Conservation (phyloP, 1,140 invertebrate genomes). For the Pogonomyrmex barbatus region DNA sequence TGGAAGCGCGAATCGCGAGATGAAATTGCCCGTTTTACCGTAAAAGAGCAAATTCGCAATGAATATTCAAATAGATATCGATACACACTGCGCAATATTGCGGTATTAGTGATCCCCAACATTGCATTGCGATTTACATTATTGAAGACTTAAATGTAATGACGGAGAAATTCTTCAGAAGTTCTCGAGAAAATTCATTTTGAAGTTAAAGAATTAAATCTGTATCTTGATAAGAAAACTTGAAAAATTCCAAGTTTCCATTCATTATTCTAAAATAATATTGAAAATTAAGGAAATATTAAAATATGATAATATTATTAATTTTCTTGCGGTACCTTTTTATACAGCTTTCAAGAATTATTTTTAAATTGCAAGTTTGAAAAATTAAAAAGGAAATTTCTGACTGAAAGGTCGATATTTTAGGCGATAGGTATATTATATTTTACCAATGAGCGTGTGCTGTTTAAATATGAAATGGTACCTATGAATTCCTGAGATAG, state of each 20-base stretch:
- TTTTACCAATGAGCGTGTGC: background rate
- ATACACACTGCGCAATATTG: background rate
- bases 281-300: background rate
- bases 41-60: constrained; percentile 7
- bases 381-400: background rate
- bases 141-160: background rate
- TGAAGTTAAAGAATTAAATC: background rate
- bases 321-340: background rate
- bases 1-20: constrained; percentile 24
- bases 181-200: background rate
- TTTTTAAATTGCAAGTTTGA: background rate
- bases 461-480: background rate
- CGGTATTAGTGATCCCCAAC: background rate
- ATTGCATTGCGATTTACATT: background rate
- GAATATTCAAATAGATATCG: constrained; percentile 14
- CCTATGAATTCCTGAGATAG: too few species aligned
- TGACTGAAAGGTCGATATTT: background rate
- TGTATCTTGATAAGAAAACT: background rate
- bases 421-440: background rate
- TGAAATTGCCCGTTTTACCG: constrained; percentile 2
- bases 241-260: background rate
- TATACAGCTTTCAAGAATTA: background rate
- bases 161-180: background rate
- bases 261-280: background rate
- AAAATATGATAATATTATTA: background rate